Percentiles rank a stretch among this genome's conserved stretches.
These are phyloP conservation scores for Brachionus manjavacas DNA, from an alignment of 1,140 invertebrate species.

Conservation along the genomic window DNA sequence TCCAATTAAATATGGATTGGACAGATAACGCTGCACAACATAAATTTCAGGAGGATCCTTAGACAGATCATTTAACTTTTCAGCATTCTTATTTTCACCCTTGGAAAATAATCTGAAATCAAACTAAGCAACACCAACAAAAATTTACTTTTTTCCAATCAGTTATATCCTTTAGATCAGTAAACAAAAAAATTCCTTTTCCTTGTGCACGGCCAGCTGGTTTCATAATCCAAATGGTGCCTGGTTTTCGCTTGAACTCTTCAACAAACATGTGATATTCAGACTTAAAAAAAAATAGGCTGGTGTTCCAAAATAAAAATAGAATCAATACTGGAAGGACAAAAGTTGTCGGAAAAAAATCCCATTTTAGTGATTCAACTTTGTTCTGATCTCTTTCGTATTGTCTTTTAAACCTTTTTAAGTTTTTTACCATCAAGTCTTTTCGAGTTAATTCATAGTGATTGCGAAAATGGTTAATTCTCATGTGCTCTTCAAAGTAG, in stretches of 20 bases:
- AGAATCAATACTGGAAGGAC: slow-evolving; percentile 55
- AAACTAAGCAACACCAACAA: neutral
- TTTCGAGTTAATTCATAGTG: slow-evolving; percentile 61
- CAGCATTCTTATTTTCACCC: slow-evolving; percentile 26
- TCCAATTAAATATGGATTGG: slow-evolving; percentile 57
- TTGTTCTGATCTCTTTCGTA: slow-evolving; percentile 55
- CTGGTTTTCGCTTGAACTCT: slow-evolving; percentile 59
- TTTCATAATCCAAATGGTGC: slow-evolving; percentile 62
- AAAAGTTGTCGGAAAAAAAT: slow-evolving; percentile 59
- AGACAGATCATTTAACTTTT: neutral
- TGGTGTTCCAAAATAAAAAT: neutral
- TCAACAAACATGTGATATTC: slow-evolving; percentile 62
- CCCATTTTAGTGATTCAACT: slow-evolving; percentile 52
- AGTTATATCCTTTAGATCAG: slow-evolving; percentile 59
- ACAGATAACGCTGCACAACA: slow-evolving; percentile 57
- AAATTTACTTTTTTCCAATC: slow-evolving; percentile 59
- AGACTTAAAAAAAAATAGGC: slow-evolving; percentile 47
- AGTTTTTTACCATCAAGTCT: slow-evolving; percentile 60
- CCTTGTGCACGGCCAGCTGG: slow-evolving; percentile 60
- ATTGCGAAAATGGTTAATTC: slow-evolving; percentile 60
- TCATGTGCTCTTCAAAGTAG: slow-evolving; percentile 59
- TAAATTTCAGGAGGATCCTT: slow-evolving; percentile 51
- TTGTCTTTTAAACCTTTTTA: slow-evolving; percentile 56
- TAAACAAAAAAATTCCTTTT: slow-evolving; percentile 60
- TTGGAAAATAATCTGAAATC: neutral